Evolutionary conservation across 2,797 vertebrate genomes (phyloP).

Genomic region (Phaenicophaeus curvirostris): DNA sequence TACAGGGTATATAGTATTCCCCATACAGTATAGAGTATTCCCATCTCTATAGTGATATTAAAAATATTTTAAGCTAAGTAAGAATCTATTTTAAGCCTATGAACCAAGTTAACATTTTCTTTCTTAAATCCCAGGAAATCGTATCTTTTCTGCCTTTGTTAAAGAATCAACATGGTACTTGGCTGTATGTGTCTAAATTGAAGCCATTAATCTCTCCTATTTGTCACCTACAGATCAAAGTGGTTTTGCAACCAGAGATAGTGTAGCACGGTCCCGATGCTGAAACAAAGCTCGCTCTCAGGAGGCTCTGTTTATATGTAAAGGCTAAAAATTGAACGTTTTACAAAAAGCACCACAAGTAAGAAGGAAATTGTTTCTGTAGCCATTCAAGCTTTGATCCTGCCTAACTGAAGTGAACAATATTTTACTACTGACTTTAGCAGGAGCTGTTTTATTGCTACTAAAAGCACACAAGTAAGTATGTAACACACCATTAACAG

Average conservation of each 20-base stretch:
- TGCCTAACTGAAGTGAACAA: neutral
- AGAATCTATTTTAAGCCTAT: neutral
- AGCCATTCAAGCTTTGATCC: neutral
- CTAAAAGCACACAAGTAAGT: neutral
- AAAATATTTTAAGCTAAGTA: neutral
- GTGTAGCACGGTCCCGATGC: neutral
- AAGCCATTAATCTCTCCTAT: conserved; percentile 37
- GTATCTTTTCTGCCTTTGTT: neutral
- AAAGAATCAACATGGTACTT: neutral
- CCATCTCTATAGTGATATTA: neutral
- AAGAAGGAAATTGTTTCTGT: neutral
- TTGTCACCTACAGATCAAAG: conserved; percentile 32
- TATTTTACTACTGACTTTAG: neutral
- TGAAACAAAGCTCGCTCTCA: conserved; percentile 10
- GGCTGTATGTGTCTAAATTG: neutral
- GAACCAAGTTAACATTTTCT: neutral
- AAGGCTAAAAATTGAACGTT: neutral
- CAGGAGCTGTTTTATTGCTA: neutral
- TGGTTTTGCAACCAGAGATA: neutral
- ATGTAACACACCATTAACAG: neutral
- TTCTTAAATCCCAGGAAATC: neutral
- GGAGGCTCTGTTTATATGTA: neutral
- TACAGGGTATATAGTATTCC: neutral
- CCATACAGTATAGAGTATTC: neutral
- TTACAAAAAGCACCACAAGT: neutral